These are phyloP conservation scores for Grammomys dolichurus DNA, from an alignment of 2,113 vertebrate genomes.

Conservation along the genomic window DNA sequence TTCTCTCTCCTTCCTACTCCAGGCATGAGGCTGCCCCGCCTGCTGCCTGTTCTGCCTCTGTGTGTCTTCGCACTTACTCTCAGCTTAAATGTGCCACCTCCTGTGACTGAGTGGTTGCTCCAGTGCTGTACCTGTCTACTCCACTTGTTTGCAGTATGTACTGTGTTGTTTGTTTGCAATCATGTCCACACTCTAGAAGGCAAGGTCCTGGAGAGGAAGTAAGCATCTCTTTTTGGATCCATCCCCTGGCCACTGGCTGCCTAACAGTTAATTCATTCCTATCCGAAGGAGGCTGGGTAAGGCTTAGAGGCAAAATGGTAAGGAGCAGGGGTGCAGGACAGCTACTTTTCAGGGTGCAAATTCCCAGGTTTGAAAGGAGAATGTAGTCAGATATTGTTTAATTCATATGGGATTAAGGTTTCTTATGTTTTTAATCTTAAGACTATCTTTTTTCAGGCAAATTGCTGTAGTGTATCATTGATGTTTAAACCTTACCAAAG, in stretches of 20 bases:
- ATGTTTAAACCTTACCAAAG: background rate
- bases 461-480: background rate
- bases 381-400: background rate
- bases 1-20: background rate
- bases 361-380: background rate
- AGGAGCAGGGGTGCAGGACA: background rate
- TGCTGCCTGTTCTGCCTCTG: background rate
- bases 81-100: background rate
- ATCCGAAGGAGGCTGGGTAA: background rate
- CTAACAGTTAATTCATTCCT: background rate
- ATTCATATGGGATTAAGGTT: background rate
- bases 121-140: background rate
- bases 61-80: fast-evolving
- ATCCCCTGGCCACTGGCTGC: background rate
- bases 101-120: background rate
- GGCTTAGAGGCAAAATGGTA: background rate
- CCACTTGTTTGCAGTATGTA: background rate
- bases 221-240: background rate
- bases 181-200: background rate
- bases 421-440: background rate
- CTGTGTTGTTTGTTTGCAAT: background rate
- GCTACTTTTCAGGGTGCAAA: background rate
- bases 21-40: background rate
- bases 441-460: background rate
- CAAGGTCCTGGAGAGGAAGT: background rate